Base-by-base conservation (phyloP, 2,113 vertebrate species). In the Riparia riparia region DNA sequence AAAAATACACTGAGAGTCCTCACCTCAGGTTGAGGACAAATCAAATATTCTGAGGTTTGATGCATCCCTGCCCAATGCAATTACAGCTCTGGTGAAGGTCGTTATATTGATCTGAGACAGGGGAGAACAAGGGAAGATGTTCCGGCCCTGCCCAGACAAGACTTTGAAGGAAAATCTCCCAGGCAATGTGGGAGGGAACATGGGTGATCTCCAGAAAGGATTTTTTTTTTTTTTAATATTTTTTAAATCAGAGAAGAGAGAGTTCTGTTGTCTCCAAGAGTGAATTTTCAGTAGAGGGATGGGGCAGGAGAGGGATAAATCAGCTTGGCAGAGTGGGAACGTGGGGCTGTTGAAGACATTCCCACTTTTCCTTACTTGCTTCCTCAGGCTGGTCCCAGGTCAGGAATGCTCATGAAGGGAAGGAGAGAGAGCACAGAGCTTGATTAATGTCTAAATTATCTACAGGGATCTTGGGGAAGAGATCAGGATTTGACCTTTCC, bases 31-130 rank as follows among this genome's bases (percentile, higher is more conserved):
- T 93, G 91, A 87, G 70, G 78, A 66, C 74, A 90, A 79, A 95
- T 91, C 84, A 82, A 66, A 89, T 68, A 69, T 64, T 77, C 68
- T 14, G 47, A 83, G 74, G 68, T 69, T 73, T 86, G 94, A 90
- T 63, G 64, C 44, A 17, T 70, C 83, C 83, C 77, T 82, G 78
- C 57, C 58, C 90, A 66, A 37, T 41, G 70, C 58, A 93, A 82
- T 93, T 53, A 73, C 2, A 91, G 71, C 54, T 44, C 29, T 66
- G 77, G 42, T 34, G 71, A 91, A 91, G 81, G 84, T 71, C 16
- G 3, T 12, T 31, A 0, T 50, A 87, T 76, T 4, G 50, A 79
- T 82, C 28, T 18, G 61, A 57, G 64, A 6, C 24, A 28, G 49
- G 53, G 64, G 25, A 78, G 73, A 83, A 8, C 7, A 58, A 29